Evolutionary conservation across 2,113 vertebrate species (phyloP).

Genomic region (Amblyornis subalaris): DNA sequence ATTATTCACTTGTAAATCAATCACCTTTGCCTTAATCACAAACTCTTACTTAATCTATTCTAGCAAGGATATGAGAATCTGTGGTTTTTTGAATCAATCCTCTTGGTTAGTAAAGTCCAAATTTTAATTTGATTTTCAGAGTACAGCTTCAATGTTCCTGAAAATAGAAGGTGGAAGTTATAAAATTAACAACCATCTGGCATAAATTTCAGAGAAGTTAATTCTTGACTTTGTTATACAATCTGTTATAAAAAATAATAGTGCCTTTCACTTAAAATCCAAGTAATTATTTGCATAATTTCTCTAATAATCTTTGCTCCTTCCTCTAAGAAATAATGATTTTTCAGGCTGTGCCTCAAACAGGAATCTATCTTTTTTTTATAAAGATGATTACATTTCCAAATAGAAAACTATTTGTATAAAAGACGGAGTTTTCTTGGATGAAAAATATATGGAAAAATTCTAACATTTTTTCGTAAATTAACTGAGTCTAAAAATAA

Average conservation of each 20-base stretch:
- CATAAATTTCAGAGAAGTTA: background rate
- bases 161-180: background rate
- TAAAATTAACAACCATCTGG: background rate
- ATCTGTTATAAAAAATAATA: background rate
- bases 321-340: background rate
- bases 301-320: background rate
- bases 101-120: background rate
- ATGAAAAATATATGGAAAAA: background rate
- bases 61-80: background rate
- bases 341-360: background rate
- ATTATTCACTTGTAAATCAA: background rate
- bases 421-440: background rate
- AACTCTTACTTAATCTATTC: background rate
- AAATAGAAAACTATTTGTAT: background rate
- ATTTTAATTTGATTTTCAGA: background rate
- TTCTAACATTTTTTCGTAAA: background rate
- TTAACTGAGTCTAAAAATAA: background rate
- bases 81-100: background rate
- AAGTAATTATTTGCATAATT: background rate
- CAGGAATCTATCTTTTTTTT: background rate
- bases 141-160: background rate
- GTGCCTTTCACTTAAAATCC: background rate
- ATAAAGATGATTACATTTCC: background rate
- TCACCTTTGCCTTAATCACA: background rate
- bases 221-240: background rate